Base-by-base conservation (phyloP, 2,888 invertebrate genomes). In the Orchesellides sinensis region DNA sequence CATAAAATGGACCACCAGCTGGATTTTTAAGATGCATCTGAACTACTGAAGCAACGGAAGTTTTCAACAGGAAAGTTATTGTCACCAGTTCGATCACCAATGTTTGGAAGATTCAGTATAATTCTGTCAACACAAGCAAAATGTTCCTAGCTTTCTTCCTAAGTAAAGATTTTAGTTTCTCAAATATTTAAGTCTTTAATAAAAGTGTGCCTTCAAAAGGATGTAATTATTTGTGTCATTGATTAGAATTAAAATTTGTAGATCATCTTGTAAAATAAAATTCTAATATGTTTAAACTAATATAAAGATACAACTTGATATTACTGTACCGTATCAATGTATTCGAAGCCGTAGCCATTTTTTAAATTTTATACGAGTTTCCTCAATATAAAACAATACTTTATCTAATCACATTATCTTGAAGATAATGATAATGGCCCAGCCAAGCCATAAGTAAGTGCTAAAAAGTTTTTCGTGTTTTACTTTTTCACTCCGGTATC, bases 391-490 rank as follows among this genome's bases (percentile, higher is more conserved):
- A 56, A 5, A 17, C 27, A 40, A 32, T 25, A n/a, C 10, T 19
- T 45, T 72, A 73, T 73, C 73, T 73, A 45, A 73, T 73, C 73
- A 0, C 1, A 14, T 12, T 19, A 73, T 73, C 73, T 61, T 14
- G 19, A 63, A 73, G 32, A 73, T 73, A 61, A 73, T 73, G 73
- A 73, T 73, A 75, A 75, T 66, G 40, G 35, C 40, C 56, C n/a
- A 47, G 56, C 65, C 66, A 56, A 45, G 32, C 56, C 56, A 74
- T 74, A 75, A 75, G 78, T 78, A 61, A 78, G 78, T 69, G 78
- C 69, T 78, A 78, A 68, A 69, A 69, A 78, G 68, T 27, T 77
- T 68, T 77, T 68, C 77, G 56, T 77, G 77, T 77, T 68, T 68
- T 68, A 56, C 75, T 29, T 68, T 75, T 75, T 52, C 61, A 47